Conservation (phyloP, 1,140 invertebrate species). For the Probaryconus sp. region DNA sequence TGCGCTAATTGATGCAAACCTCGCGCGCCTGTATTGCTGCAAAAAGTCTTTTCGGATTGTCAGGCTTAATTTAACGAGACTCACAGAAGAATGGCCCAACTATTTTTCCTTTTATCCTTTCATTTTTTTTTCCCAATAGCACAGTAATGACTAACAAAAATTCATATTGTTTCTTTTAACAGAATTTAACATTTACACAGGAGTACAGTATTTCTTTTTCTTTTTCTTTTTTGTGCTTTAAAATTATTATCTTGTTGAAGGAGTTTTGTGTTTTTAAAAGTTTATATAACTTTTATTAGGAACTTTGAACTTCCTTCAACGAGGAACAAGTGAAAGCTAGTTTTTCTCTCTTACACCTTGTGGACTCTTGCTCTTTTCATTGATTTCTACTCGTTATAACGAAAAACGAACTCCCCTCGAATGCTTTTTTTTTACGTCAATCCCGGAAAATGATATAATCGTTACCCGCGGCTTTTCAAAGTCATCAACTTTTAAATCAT, state of each 20-base stretch:
- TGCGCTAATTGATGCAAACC: constrained; percentile 50
- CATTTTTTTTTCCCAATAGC: too few relatives aligned
- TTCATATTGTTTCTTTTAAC: too few relatives aligned
- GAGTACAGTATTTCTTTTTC: constrained; percentile 1
- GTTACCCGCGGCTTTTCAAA: too few relatives aligned
- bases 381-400: constrained; percentile 30
- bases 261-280: too few relatives aligned
- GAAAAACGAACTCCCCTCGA: constrained; percentile 22
- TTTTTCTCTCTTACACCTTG: constrained; percentile 19
- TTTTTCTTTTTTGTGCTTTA: constrained; percentile 1
- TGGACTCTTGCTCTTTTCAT: constrained; percentile 51
- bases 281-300: too few relatives aligned
- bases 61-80: constrained; percentile 19
- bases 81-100: constrained; percentile 14
- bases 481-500: too few relatives aligned
- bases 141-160: too few relatives aligned
- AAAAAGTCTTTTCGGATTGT: constrained; percentile 27
- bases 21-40: constrained; percentile 16
- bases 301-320: constrained; percentile 24
- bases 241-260: too few relatives aligned
- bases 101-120: background rate
- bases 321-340: constrained; percentile 44
- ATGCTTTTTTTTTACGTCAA: constrained; percentile 9
- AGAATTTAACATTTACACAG: too few relatives aligned
- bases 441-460: constrained; percentile 41